Percentiles rank a stretch among this genome's conserved stretches.
phyloP scores from a whole-genome alignment of 1,140 invertebrate species.

The Hydropsyche tenuis region DNA sequence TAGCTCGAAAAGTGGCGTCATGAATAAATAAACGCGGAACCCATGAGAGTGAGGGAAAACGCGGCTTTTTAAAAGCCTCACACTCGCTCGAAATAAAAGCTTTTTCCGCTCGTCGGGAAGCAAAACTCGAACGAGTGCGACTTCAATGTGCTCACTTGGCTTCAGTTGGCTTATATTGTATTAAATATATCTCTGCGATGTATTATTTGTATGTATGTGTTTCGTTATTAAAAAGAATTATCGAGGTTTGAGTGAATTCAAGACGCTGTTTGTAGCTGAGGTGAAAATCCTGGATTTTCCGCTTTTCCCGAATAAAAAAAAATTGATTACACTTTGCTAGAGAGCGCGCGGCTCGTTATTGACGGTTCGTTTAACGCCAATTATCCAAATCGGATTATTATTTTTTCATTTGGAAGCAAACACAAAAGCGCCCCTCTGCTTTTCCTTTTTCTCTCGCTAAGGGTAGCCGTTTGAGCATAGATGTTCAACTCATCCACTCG shows the following conservation, averaged over 20 bases:
- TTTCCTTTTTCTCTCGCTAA: background rate
- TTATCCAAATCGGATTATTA: constrained; percentile 45
- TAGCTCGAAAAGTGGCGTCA: constrained; percentile 34
- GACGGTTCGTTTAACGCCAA: constrained; percentile 44
- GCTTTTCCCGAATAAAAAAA: background rate
- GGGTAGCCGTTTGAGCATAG: too few species aligned
- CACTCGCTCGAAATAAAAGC: constrained; percentile 29
- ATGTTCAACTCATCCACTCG: too few species aligned
- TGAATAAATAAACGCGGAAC: constrained; percentile 32
- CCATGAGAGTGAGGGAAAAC: background rate
- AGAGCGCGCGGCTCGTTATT: constrained; percentile 31
- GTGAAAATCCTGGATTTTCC: too few species aligned
- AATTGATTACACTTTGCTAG: constrained; percentile 10
- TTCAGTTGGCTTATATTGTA: too few species aligned
- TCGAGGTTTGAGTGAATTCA: too few species aligned
- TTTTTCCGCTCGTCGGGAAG: constrained; percentile 9
- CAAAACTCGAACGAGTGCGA: too few species aligned
- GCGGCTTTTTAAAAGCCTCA: constrained; percentile 32
- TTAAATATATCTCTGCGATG: too few species aligned
- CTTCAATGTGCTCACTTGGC: too few species aligned
- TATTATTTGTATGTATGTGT: too few species aligned
- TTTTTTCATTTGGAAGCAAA: constrained; percentile 39
- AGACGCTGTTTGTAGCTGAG: too few species aligned
- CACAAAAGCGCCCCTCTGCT: background rate
- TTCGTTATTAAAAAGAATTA: too few species aligned